Evolutionary conservation across 1,140 invertebrate genomes (phyloP), one percentile per base, ranked within the genome.

Genomic region (Acromyrmex echinatior): DNA sequence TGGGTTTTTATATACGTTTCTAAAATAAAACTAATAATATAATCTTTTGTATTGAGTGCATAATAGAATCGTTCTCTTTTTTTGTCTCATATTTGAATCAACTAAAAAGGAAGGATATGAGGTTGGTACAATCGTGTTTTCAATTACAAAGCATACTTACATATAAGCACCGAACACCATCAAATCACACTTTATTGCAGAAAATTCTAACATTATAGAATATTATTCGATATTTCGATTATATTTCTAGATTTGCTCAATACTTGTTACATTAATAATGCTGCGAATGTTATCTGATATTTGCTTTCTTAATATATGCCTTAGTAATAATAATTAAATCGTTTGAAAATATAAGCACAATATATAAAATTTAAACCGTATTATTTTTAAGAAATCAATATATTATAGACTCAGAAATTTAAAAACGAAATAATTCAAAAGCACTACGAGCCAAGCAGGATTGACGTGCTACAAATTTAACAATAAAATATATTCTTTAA

Each of bases 81-180:
- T 86, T 93, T 93, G 88, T 89, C 77, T 92, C 66, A 87, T 91
- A 92, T 91, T 94, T 90, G 84, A 86, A 92, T 93, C 92, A 80
- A 90, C 93, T 94, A 92, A 94, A 92, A 94, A 95, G 94, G 97
- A 97, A 96, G 97, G 97, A 97, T 96, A 96, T 94, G 97, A 97
- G 97, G 97, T 97, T 95, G 88, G 94, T 95, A 95, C 89, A 84
- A 85, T 92, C 91, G 25, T 88, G 87, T 86, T 82, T 82, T 80
- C 35, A 86, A 53, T 89, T 89, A 81, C 60, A 86, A 85, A 70
- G 87, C 60, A 89, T 82, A 91, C 86, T 88, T 35, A 88, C 7
- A 82, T 39, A 88, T 65, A 58, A 88, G 76, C 79, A 78, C 79
- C 7, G 70, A 56, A 92, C 68, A 91, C 73, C 28, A 79, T 25